A percentile compares a stretch with the other conserved stretches of the same genome.
phyloP scores from a whole-genome alignment of 2,888 invertebrate species.

The Drosophila hamatofila region DNA sequence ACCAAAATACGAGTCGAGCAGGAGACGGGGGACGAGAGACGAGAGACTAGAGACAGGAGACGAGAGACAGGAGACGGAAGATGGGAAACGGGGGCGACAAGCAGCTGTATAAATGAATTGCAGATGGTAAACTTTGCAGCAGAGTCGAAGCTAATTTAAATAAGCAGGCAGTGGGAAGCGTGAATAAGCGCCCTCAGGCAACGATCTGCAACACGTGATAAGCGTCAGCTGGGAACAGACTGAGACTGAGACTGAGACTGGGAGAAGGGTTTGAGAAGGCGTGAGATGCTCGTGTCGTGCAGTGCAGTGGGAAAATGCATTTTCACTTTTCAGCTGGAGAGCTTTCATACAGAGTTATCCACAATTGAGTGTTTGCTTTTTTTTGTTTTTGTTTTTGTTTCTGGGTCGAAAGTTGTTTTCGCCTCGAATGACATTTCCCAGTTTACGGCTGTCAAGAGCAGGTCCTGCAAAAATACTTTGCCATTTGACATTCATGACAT shows the following conservation, averaged over 20 bases:
- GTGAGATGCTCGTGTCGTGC: slow-evolving; percentile 65
- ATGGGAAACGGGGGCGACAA: slow-evolving; percentile 36
- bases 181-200: slow-evolving; percentile 73
- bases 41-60: slow-evolving; percentile 40
- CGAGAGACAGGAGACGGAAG: slow-evolving; percentile 32
- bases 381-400: background rate
- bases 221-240: slow-evolving; percentile 68
- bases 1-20: slow-evolving; percentile 66
- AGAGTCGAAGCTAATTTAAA: slow-evolving; percentile 73
- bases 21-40: slow-evolving; percentile 32
- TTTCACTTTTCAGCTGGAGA: slow-evolving; percentile 44
- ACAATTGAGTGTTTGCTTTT: slow-evolving; percentile 4
- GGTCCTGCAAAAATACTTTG: slow-evolving; percentile 26
- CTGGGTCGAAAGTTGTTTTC: slow-evolving; percentile 12
- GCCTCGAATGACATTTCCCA: slow-evolving; percentile 19
- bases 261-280: slow-evolving; percentile 43
- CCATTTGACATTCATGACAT: slow-evolving; percentile 79
- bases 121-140: slow-evolving; percentile 56
- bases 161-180: slow-evolving; percentile 66
- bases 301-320: slow-evolving; percentile 46
- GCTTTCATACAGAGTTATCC: slow-evolving; percentile 3
- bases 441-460: slow-evolving; percentile 62
- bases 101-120: slow-evolving; percentile 79
- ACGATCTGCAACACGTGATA: slow-evolving; percentile 78
- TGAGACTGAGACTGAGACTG: slow-evolving; percentile 21